Evolutionary conservation across 2,888 invertebrate genomes (phyloP).

Genomic region (Ochropacha duplaris): DNA sequence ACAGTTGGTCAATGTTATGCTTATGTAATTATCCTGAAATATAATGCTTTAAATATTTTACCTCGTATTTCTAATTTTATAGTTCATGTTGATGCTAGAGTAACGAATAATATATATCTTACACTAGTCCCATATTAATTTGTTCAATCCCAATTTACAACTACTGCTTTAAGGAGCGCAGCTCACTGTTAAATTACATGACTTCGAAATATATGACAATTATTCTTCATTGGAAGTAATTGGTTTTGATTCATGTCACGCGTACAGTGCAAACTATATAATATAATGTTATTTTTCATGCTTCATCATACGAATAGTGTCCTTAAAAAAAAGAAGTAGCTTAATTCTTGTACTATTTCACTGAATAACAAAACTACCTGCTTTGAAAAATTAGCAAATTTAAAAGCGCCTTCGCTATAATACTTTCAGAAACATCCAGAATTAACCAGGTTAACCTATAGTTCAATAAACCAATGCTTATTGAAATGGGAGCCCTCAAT

Average conservation of each 20-base stretch:
- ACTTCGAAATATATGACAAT: slow-evolving; percentile 29
- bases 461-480: slow-evolving; percentile 26
- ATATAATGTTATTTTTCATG: slow-evolving; percentile 12
- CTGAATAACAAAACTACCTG: no score
- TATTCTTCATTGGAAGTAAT: slow-evolving; percentile 44
- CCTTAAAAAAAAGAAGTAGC: no score
- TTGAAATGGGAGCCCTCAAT: slow-evolving; percentile 31
- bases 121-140: neutral
- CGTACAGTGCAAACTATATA: slow-evolving; percentile 19
- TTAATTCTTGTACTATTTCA: no score
- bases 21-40: slow-evolving; percentile 13
- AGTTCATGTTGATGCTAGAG: neutral
- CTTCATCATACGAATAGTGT: neutral
- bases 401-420: neutral
- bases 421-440: neutral
- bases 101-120: neutral
- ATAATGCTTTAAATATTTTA: neutral
- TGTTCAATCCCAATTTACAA: slow-evolving; percentile 6
- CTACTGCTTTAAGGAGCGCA: slow-evolving; percentile 7
- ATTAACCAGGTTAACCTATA: neutral
- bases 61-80: neutral
- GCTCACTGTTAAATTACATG: slow-evolving; percentile 19
- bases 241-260: slow-evolving; percentile 35
- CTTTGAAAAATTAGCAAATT: neutral
- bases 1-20: slow-evolving; percentile 18